Evolutionary conservation across 2,888 invertebrate genomes (phyloP), one percentile per base, ranked within the genome.

Genomic region (Thalpophila matura): DNA sequence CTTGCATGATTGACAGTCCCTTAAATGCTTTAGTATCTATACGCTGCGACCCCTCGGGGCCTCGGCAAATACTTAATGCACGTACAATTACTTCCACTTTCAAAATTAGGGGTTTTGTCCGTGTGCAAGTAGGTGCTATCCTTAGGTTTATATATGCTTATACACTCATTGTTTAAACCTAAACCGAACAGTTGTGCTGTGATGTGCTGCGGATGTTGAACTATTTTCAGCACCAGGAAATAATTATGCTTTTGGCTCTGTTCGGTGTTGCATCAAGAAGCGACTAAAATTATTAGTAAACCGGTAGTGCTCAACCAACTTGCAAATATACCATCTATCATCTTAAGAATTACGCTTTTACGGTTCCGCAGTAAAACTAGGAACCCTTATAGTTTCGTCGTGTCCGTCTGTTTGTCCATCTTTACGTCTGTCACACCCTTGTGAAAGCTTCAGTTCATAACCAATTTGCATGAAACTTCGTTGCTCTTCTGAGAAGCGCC

Each of bases 161-260:
- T 18, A 16, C 12, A 35, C 22, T 10, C 14, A 20, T 43, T 14
- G 7, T 55, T 27, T 20, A 14, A n/a, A 4, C 1, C 5, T 33
- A 12, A 24, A 29, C 12, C 10, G 3, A 16, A 10, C 16, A 10
- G 29, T 37, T 20, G 26, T 16, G 3, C 4, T 47, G 4, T 29
- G 12, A 38, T 62, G 45, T 20, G 18, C 10, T 20, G 4, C 2
- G 14, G 14, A 26, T 7, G 22, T 22, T 24, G 6, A 37, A 57
- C 49, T 69, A 59, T 38, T 50, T 60, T 69, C 29, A 45, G 62
- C 45, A 61, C 31, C 33, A 70, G 70, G 53, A 69, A 70, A 46
- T 70, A 51, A 46, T 35, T 6, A 29, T 35, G 31, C 14, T 31
- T 20, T 47, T 64, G 59, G 68, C 59, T 64, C 22, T 5, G 24